phyloP scores from a whole-genome alignment of 2,888 invertebrate species.

The Latrodectus elegans region DNA sequence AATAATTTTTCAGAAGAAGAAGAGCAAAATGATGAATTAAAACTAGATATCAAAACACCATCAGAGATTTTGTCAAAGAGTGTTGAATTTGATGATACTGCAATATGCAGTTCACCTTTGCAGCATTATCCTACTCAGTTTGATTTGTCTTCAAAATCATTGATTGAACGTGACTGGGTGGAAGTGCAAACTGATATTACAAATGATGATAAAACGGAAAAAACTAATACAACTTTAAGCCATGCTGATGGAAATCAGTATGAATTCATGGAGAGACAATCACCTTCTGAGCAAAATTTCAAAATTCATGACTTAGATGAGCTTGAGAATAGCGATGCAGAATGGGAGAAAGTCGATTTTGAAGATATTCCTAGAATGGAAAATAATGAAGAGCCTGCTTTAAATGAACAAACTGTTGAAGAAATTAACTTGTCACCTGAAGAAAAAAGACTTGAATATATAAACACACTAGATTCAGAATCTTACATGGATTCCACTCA shows the following conservation, averaged over 20 bases:
- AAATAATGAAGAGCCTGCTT: background rate
- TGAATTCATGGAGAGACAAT: slow-evolving; percentile 5
- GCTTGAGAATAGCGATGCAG: slow-evolving; percentile 34
- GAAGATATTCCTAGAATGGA: slow-evolving; percentile 18
- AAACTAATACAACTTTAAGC: background rate
- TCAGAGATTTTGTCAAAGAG: slow-evolving; percentile 30
- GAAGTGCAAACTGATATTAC: slow-evolving; percentile 16
- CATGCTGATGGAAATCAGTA: background rate
- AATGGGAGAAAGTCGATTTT: slow-evolving; percentile 61
- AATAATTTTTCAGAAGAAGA: slow-evolving; percentile 47
- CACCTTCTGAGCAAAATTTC: background rate
- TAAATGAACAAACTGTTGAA: background rate
- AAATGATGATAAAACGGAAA: slow-evolving; percentile 10
- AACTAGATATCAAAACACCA: background rate
- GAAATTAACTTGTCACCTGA: no score
- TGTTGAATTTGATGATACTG: slow-evolving; percentile 28
- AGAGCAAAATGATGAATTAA: slow-evolving; percentile 6
- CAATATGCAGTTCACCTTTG: slow-evolving; percentile 26
- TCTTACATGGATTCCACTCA: background rate
- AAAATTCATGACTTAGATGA: background rate
- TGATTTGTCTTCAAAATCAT: slow-evolving; percentile 37
- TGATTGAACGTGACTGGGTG: slow-evolving; percentile 47
- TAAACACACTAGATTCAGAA: no score
- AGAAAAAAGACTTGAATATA: no score
- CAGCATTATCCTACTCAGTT: slow-evolving; percentile 53